Percentiles rank a stretch among this genome's conserved stretches.
Conservation (phyloP, 2,888 invertebrate species). For the Epinotia bilunana region DNA sequence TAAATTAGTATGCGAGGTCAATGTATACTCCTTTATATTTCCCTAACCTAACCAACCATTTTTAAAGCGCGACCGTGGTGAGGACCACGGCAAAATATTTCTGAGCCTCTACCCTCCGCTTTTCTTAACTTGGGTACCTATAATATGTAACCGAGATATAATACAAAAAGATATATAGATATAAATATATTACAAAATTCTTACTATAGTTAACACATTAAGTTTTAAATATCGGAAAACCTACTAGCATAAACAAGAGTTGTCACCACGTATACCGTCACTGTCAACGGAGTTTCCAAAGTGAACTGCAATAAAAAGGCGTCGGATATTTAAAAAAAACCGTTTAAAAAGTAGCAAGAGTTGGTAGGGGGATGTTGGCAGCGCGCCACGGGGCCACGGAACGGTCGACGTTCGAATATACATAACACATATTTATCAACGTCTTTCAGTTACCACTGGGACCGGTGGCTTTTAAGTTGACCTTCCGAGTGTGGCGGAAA, state of each 20-base stretch:
- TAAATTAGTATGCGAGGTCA: too few species aligned
- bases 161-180: too few species aligned
- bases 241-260: conserved; percentile 7
- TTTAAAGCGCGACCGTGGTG: too few species aligned
- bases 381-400: conserved; percentile 17
- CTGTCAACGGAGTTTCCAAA: conserved; percentile 23
- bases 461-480: background rate
- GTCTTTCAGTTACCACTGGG: conserved; percentile 2
- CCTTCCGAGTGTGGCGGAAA: background rate
- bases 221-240: background rate
- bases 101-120: too few species aligned
- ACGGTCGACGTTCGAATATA: conserved; percentile 17
- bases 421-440: conserved; percentile 27
- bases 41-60: too few species aligned
- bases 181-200: too few species aligned
- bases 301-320: conserved; percentile 33
- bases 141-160: too few species aligned
- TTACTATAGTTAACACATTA: background rate
- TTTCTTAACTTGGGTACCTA: too few species aligned
- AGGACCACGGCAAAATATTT: too few species aligned
- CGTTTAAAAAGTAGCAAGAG: conserved; percentile 37
- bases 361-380: conserved; percentile 37
- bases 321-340: conserved; percentile 33
- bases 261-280: conserved; percentile 12
- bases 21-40: too few species aligned